Percentiles rank a stretch among this genome's conserved stretches.
Evolutionary conservation across 2,113 vertebrate species (phyloP).

Genomic region (Mesoclemmys tuberculata): DNA sequence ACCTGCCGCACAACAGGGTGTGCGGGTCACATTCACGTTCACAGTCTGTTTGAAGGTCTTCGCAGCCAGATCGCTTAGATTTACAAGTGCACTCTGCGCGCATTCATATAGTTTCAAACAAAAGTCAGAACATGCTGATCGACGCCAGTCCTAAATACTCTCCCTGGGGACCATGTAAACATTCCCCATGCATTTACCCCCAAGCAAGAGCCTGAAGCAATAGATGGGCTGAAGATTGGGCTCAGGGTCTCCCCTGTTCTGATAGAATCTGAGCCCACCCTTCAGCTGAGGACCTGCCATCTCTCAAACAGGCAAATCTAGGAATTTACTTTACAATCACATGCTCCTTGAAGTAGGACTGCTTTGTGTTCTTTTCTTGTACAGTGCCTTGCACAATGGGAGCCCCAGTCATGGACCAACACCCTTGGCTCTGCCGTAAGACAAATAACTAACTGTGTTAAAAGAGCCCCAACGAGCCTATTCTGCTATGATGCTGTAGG

Average conservation of each 20-base stretch:
- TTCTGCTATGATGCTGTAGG: not conserved
- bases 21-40: fast-evolving
- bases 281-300: not conserved
- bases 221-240: too few species aligned
- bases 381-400: not conserved
- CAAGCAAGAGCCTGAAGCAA: too few species aligned
- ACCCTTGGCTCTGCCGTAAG: not conserved
- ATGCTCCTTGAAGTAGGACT: too few species aligned
- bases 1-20: not conserved
- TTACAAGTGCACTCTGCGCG: fast-evolving
- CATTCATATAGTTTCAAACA: not conserved
- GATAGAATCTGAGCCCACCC: too few species aligned
- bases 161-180: too few species aligned
- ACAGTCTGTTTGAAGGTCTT: fast-evolving
- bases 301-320: not conserved
- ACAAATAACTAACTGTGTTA: not conserved
- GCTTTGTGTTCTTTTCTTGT: not conserved
- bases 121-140: not conserved
- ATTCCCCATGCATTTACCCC: too few species aligned
- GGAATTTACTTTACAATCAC: too few species aligned
- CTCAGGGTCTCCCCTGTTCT: too few species aligned
- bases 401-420: fast-evolving
- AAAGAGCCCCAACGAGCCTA: not conserved
- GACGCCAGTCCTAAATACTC: not conserved
- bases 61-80: fast-evolving